Conservation (phyloP, 2,113 vertebrate genomes). For the Dipodomys stephensi region DNA sequence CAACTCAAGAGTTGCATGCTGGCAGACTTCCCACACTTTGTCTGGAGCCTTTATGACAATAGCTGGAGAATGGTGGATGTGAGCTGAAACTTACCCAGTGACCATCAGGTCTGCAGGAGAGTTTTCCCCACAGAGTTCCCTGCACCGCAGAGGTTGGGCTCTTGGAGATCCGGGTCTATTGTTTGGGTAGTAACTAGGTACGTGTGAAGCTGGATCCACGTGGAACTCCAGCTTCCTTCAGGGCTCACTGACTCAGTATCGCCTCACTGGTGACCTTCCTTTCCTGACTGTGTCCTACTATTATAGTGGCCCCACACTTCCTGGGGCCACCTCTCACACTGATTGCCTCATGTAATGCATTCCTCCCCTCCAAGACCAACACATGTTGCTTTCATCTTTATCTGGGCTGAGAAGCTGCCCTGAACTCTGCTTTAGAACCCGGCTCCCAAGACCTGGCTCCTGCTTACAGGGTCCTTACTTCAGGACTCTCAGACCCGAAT, state of each 20-base stretch:
- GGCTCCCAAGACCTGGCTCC: accelerated
- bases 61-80: background rate
- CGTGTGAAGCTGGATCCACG: background rate
- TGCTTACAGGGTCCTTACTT: constrained; percentile 75
- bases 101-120: too few species aligned
- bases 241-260: background rate
- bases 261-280: background rate
- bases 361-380: background rate
- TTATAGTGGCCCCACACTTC: too few species aligned
- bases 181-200: too few species aligned
- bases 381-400: accelerated
- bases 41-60: background rate
- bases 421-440: background rate
- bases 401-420: background rate
- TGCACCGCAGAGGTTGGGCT: accelerated
- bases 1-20: background rate
- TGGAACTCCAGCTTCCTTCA: background rate
- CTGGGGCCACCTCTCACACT: background rate
- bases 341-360: background rate
- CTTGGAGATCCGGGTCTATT: background rate
- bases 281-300: background rate
- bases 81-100: too few species aligned
- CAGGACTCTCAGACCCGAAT: constrained; percentile 80
- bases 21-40: background rate
- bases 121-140: background rate